phyloP scores from a whole-genome alignment of 2,888 invertebrate species.

The Conomelus anceps region DNA sequence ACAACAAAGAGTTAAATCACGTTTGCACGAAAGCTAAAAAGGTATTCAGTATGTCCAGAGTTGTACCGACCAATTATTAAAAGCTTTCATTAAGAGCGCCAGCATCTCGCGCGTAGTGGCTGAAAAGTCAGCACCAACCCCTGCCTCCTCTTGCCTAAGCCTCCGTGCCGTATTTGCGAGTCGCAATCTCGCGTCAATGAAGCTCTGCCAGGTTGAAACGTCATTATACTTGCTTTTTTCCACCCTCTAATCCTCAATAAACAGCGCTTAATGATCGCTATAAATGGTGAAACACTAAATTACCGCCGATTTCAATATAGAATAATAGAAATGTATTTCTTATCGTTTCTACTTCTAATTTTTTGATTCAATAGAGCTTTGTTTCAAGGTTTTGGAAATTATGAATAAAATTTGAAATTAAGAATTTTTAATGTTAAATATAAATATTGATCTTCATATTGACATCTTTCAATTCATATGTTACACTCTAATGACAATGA shows the following conservation, averaged over 20 bases:
- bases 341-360: background rate
- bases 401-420: too few relatives aligned
- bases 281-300: background rate
- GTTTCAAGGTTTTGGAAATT: background rate
- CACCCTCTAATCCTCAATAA: background rate
- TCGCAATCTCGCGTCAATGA: background rate
- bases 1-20: background rate
- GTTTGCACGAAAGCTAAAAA: background rate
- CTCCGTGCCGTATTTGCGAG: background rate
- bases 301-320: background rate
- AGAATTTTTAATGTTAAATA: too few relatives aligned
- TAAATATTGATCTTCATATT: too few relatives aligned
- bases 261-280: background rate
- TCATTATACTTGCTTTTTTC: background rate
- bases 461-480: too few relatives aligned
- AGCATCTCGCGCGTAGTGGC: background rate
- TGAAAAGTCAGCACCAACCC: background rate
- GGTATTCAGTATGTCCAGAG: background rate
- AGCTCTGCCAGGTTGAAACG: background rate
- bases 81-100: background rate
- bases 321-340: background rate
- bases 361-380: background rate
- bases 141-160: background rate
- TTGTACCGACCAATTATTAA: background rate
- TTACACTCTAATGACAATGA: too few relatives aligned